Evolutionary conservation across 1,140 invertebrate genomes (phyloP), one percentile per base, ranked within the genome.

Genomic region (Aphelinus atriplicis): DNA sequence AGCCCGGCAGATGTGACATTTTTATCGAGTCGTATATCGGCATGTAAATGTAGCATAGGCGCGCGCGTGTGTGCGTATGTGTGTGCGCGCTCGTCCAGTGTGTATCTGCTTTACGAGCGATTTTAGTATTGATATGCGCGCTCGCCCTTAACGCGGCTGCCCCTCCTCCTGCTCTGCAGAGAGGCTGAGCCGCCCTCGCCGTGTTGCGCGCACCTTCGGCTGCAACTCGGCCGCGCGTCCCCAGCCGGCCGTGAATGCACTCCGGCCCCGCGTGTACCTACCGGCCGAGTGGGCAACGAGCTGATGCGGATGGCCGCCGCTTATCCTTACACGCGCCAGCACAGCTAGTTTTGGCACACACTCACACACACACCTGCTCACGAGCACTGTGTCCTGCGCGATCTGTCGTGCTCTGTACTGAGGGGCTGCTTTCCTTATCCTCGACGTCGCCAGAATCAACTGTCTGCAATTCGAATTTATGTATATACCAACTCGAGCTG

Each of bases 11-110:
- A 81, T 75, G 75, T 81, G 82, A 82, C 80, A 81, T 80, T 84
- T 84, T 84, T 84, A 84, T 84, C 82, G 81, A 70, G 80, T 78
- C 81, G 75, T 84, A 83, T 84, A 84, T 82, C 80, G 82, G 80
- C 83, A 84, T 84, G 81, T 84, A 84, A 84, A 84, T 84, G 81
- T 78, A 72, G 72, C 77, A 56, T 64, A 26, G 26, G 26, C 26
- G 48, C 47, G 72, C 48, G 48, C 57, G 9, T 42, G 68, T 26
- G 26, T 7, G 45, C 3, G 46, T n/a, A n/a, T 26, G 26, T 26
- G 26, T 26, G 26, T 26, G 26, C 26, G 26, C 50, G 1, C 63
- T 26, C 10, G 48, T 26, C 2, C 3, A 4, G 9, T 7, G 66
- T 50, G 47, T 83, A 80, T 82, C 76, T 79, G 71, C 71, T 84